Evolutionary conservation across 2,797 vertebrate species (phyloP), one percentile per base, ranked within the genome.

Genomic region (Halcyon smyrnensis): DNA sequence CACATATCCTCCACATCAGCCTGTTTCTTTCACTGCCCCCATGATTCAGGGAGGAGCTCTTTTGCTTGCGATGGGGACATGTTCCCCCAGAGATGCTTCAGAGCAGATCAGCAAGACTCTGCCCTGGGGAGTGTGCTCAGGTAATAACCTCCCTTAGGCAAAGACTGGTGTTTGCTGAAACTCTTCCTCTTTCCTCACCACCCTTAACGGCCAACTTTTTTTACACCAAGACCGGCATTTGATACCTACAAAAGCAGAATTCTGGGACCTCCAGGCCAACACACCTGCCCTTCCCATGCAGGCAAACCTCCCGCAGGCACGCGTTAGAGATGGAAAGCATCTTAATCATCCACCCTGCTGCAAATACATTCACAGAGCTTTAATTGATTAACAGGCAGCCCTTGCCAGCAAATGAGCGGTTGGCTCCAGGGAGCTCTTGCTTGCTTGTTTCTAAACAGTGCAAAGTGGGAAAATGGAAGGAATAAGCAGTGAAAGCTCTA

Each of bases 381-480:
- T 97, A 96, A 96, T 96, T 97, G 95, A 97, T 97, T 96, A 97
- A 75, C 95, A 93, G 92, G 92, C 94, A 92, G 92, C 4, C 93
- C 92, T 89, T 88, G 91, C 94, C 95, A 94, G 95, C 93, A 96
- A 92, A 95, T 57, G 92, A 96, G 84, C n/a, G 1, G 19, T 36
- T 92, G 87, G 84, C 95, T 96, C 95, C 91, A 87, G 95, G 96
- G 93, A 96, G 92, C 89, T 95, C 93, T 97, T 85, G 79, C 89
- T 94, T 87, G 92, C 93, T 96, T 97, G 95, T 97, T 96, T 96
- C 93, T 95, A 95, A 97, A 96, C 96, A 97, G 82, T 75, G 87
- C 94, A 87, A 89, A 96, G 82, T 88, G 91, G 95, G 84, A 21
- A 97, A 93, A 95, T 62, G 86, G 92, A 75, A 96, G 89, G 87